Percentiles rank a stretch among this genome's conserved stretches.
phyloP scores from a whole-genome alignment of 2,113 vertebrate species.

The Uropsilus gracilis region DNA sequence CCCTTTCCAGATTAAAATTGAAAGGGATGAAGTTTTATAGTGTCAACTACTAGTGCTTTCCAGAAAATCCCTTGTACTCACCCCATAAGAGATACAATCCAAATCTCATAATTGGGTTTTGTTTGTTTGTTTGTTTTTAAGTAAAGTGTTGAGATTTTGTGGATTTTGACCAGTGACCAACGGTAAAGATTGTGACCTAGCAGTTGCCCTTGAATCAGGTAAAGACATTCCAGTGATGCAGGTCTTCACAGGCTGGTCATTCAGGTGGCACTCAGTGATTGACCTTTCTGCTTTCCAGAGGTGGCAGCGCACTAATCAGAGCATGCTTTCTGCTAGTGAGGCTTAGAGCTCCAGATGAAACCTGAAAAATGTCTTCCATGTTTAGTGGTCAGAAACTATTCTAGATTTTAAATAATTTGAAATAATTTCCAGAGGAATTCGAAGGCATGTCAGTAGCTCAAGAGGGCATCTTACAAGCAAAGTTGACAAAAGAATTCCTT shows the following conservation, averaged over 20 bases:
- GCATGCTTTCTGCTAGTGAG: neutral
- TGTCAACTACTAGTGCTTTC: neutral
- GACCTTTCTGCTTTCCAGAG: neutral
- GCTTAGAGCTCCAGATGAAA: neutral
- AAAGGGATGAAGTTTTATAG: neutral
- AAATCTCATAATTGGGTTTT: neutral
- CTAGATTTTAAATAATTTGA: constrained; percentile 37
- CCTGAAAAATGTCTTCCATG: neutral
- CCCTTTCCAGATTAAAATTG: neutral
- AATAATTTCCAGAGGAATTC: constrained; percentile 46
- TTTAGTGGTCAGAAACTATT: constrained; percentile 30
- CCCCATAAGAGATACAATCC: neutral
- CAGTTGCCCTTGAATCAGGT: neutral
- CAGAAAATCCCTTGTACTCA: neutral
- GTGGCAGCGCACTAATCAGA: neutral
- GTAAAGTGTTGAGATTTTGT: neutral
- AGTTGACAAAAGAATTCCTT: neutral
- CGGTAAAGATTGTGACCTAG: neutral
- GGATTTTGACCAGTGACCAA: neutral
- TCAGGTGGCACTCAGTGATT: neutral
- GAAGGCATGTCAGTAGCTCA: constrained; percentile 7
- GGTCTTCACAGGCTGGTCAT: neutral
- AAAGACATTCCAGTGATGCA: neutral
- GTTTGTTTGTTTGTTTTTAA: neutral
- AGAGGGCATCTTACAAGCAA: neutral